These are phyloP conservation scores for Drosophila triauraria DNA, from an alignment of 1,140 invertebrate species.

Conservation along the genomic window DNA sequence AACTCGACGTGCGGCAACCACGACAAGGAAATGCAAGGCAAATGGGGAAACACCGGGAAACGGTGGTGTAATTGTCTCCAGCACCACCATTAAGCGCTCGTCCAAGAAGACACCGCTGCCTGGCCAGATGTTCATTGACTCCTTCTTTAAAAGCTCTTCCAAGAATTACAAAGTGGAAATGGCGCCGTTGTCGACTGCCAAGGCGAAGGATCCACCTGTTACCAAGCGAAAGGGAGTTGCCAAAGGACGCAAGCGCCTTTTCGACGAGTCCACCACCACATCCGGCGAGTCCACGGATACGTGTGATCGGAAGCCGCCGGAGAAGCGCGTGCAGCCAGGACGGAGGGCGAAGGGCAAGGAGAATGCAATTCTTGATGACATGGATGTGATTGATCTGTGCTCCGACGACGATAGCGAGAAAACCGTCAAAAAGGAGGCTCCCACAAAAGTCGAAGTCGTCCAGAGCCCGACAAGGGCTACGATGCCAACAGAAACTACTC, in stretches of 20 bases:
- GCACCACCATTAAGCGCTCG: constrained; percentile 43
- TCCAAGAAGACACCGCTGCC: constrained; percentile 58
- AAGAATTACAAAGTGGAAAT: constrained; percentile 64
- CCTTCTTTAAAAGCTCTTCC: constrained; percentile 64
- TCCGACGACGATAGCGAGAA: constrained; percentile 39
- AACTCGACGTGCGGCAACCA: constrained; percentile 49
- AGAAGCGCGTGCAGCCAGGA: constrained; percentile 40
- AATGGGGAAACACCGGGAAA: neutral
- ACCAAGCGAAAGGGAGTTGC: constrained; percentile 2
- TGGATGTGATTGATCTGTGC: constrained; percentile 65
- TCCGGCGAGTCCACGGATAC: neutral
- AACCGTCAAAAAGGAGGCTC: neutral
- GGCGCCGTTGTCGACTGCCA: neutral
- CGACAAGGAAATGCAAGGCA: constrained; percentile 42
- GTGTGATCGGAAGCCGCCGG: neutral
- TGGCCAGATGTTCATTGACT: constrained; percentile 67
- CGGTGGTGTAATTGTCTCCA: neutral
- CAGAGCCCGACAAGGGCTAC: neutral
- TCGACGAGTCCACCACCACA: constrained; percentile 39
- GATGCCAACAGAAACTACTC: constrained; percentile 4
- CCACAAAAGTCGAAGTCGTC: neutral
- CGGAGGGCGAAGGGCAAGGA: constrained; percentile 49
- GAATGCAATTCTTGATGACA: neutral
- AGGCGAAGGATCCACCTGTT: neutral
- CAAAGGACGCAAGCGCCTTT: constrained; percentile 67